Evolutionary conservation across 1,140 invertebrate species (phyloP).

Genomic region (Drosophila yakuba): DNA sequence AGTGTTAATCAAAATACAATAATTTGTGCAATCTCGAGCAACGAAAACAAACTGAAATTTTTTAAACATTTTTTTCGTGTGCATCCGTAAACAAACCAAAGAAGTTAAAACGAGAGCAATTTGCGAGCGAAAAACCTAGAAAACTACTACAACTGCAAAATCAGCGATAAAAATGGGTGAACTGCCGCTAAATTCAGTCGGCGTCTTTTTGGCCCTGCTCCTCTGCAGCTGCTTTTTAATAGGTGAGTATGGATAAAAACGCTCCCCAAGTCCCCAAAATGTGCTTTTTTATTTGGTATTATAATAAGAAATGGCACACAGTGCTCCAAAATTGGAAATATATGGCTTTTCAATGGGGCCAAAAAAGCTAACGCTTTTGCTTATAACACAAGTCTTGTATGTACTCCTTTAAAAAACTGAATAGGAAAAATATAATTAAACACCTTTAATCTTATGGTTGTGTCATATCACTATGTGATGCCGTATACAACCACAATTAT

Average conservation of each 20-base stretch:
- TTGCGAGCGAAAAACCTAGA: constrained; percentile 10
- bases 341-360: background rate
- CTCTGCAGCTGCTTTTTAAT: constrained; percentile 73
- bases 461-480: background rate
- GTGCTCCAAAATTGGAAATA: constrained; percentile 2
- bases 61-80: constrained; percentile 57
- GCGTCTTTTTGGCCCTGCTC: constrained; percentile 41
- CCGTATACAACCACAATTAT: background rate
- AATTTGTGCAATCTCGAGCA: constrained; percentile 1
- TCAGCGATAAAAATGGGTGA: constrained; percentile 65
- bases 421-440: background rate
- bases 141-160: constrained; percentile 8
- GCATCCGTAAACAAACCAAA: constrained; percentile 41
- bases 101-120: constrained; percentile 18
- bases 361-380: background rate
- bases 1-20: constrained; percentile 11
- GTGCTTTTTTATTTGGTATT: constrained; percentile 24
- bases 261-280: background rate
- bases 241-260: constrained; percentile 58
- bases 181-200: constrained; percentile 19
- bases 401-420: background rate
- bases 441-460: background rate
- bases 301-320: constrained; percentile 61
- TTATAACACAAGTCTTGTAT: background rate
- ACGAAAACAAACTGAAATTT: constrained; percentile 23